Evolutionary conservation across 2,797 vertebrate genomes (phyloP).

Genomic region (Pygocentrus nattereri): DNA sequence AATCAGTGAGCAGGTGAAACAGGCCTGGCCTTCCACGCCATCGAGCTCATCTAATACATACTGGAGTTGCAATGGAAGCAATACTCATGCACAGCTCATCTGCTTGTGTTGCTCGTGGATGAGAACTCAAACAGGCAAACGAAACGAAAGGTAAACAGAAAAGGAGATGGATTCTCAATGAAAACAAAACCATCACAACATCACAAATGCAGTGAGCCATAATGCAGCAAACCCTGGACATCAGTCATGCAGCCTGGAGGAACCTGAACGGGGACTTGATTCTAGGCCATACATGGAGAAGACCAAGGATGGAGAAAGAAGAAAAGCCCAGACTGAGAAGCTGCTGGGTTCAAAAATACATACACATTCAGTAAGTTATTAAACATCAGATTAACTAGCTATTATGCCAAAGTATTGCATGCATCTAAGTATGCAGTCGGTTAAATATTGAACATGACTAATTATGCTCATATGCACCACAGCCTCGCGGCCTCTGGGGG

Average conservation of each 20-base stretch:
- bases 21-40: background rate
- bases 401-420: constrained; percentile 41
- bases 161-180: constrained; percentile 23
- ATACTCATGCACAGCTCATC: background rate
- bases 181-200: constrained; percentile 28
- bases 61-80: background rate
- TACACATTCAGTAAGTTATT: constrained; percentile 32
- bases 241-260: constrained; percentile 54
- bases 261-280: constrained; percentile 2
- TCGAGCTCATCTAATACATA: constrained; percentile 33
- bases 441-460: constrained; percentile 41
- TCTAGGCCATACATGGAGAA: background rate
- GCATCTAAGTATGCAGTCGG: constrained; percentile 42
- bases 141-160: constrained; percentile 14
- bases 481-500: constrained; percentile 31
- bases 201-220: constrained; percentile 35
- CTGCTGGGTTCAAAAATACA: constrained; percentile 4
- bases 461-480: constrained; percentile 50
- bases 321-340: background rate
- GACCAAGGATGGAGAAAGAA: no score
- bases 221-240: constrained; percentile 39
- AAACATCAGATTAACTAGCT: constrained; percentile 25
- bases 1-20: constrained; percentile 60
- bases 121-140: constrained; percentile 27
- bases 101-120: background rate